Evolutionary conservation across 2,888 invertebrate genomes (phyloP), one percentile per base, ranked within the genome.

Genomic region (Zygogramma bicolorata): DNA sequence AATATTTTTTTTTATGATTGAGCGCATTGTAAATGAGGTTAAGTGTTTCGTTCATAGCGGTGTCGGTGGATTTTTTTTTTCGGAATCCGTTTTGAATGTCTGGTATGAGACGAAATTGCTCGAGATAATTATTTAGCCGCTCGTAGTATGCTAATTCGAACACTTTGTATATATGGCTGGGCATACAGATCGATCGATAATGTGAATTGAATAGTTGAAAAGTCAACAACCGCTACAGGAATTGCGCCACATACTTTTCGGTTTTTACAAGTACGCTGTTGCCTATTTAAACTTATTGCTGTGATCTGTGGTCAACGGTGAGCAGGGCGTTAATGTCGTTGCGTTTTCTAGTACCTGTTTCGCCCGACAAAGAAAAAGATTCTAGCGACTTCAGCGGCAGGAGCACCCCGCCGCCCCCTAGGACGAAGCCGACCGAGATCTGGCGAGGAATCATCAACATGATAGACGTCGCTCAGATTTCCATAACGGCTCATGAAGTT

Each of bases 401-500:
- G 18, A 80, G 81, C 25, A 75, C 67, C 13, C 81, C 84, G 0
- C 83, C 84, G 5, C 82, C 81, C n/a, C 77, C 81, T 29, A 78
- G 76, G 27, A 76, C 72, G 68, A 81, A 83, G 34, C 82, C 82
- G 2, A 74, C 79, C 25, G 83, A 84, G 74, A 80, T 87, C 31
- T 96, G 96, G 96, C 93, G 92, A 72, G 97, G 97, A 1, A 93
- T 92, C 76, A 92, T 97, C 6, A 94, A 93, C 82, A 97, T 97
- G 96, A 93, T 94, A 5, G 97, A 97, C 83, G 95, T 97, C 0
- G 94, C 96, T 0, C 93, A 95, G 80, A 96, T 97, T 83, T 92
- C 94, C 79, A 94, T 96, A 7, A 91, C 93, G 10, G 93, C 96
- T 3, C 93, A 94, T 83, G 92, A 94, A 84, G 94, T 96, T 53